Percentiles rank a stretch among this genome's conserved stretches.
Evolutionary conservation across 2,113 vertebrate species (phyloP).

Genomic region (Urocitellus parryii): DNA sequence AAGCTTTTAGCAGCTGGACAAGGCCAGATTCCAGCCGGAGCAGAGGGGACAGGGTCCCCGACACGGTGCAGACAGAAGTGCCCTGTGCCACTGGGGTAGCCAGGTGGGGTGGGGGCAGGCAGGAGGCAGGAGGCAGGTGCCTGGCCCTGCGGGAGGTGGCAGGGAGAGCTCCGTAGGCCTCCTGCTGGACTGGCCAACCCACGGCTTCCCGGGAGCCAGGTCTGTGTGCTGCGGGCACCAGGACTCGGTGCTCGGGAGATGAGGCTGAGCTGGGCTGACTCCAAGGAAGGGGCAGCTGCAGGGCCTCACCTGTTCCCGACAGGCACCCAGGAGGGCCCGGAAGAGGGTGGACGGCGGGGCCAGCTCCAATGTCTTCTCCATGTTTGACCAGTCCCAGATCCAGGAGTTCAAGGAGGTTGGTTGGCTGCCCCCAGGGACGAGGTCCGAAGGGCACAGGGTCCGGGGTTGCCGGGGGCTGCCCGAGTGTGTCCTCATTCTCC

Average conservation of each 20-base stretch:
- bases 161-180: not conserved
- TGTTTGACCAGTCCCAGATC: slow-evolving; percentile 96
- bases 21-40: not conserved
- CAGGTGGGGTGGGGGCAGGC: not conserved
- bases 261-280: not conserved
- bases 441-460: no score
- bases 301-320: not conserved
- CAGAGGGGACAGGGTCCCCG: not conserved
- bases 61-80: not conserved
- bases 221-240: not conserved
- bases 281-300: not conserved
- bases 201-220: not conserved
- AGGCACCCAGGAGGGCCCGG: slow-evolving; percentile 94
- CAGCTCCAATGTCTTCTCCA: slow-evolving; percentile 94
- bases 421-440: not conserved
- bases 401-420: slow-evolving; percentile 96
- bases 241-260: not conserved
- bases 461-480: no score
- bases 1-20: not conserved
- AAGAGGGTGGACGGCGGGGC: slow-evolving; percentile 89
- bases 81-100: not conserved
- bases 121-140: not conserved
- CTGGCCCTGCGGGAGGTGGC: not conserved
- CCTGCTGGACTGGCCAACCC: not conserved
- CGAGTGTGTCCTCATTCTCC: not conserved